Evolutionary conservation across 92 coral and sea anemone species (phyloP).

Genomic region (Actinostola sp.): DNA sequence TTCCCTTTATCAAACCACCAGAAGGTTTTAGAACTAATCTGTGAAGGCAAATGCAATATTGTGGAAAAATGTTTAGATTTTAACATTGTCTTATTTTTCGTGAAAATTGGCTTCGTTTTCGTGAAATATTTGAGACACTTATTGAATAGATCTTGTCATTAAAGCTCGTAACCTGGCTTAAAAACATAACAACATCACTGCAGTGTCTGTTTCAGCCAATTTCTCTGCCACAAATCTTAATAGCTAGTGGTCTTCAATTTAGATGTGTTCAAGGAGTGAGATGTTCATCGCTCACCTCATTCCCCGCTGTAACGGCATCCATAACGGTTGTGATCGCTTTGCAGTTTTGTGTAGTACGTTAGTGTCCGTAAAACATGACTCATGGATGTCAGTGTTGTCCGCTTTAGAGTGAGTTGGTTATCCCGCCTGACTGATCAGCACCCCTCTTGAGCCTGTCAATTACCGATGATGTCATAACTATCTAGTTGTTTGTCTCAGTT

Average conservation of each 20-base stretch:
- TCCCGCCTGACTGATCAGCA: conserved; percentile 1
- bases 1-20: neutral
- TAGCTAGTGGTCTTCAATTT: too few species aligned
- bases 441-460: conserved; percentile 9
- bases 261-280: too few species aligned
- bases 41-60: neutral
- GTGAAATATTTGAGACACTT: neutral
- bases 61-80: neutral
- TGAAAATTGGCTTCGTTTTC: neutral
- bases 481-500: neutral
- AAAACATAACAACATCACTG: too few species aligned
- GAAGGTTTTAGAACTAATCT: neutral
- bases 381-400: neutral
- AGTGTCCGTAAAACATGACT: neutral
- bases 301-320: neutral
- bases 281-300: too few species aligned
- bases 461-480: conserved; percentile 6
- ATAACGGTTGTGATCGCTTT: too few species aligned
- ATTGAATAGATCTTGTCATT: too few species aligned
- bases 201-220: too few species aligned
- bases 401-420: neutral
- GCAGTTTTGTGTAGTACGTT: neutral
- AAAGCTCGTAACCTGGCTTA: too few species aligned
- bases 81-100: too few species aligned
- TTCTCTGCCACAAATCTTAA: too few species aligned